Evolutionary conservation across 30 jellyfish, hydroid and myxozoan genomes (phyloP).

Genomic region (Turritopsis rubra): DNA sequence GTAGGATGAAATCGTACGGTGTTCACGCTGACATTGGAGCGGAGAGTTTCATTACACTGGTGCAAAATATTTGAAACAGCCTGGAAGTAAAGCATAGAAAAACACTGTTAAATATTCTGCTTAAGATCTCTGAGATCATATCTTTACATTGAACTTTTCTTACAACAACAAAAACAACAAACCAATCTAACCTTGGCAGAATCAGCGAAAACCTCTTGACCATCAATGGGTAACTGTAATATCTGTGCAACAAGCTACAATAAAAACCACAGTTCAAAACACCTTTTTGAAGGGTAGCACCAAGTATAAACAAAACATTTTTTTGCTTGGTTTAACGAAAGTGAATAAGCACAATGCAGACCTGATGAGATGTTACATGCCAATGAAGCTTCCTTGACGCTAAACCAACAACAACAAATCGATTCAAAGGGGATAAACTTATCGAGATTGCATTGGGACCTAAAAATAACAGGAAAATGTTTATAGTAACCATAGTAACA

Average conservation of each 20-base stretch:
- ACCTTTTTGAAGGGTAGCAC: not conserved
- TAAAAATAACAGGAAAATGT: constrained; percentile 24
- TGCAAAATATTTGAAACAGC: constrained; percentile 48
- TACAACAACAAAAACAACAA: constrained; percentile 12
- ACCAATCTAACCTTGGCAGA: constrained; percentile 28
- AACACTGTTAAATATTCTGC: not conserved
- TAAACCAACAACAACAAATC: constrained; percentile 62
- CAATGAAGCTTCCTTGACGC: constrained; percentile 66
- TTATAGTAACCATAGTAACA: too few species aligned
- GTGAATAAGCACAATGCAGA: not conserved
- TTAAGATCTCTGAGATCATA: not conserved
- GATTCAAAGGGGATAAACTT: constrained; percentile 64
- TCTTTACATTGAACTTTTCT: too few species aligned
- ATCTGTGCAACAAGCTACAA: constrained; percentile 58
- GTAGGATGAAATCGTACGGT: constrained; percentile 82
- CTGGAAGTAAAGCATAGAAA: constrained; percentile 10
- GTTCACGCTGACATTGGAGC: constrained; percentile 61
- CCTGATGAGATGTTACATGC: constrained; percentile 43
- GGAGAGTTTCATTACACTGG: constrained; percentile 18
- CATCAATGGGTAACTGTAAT: constrained; percentile 36
- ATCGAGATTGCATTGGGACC: constrained; percentile 81
- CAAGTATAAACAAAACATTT: not conserved
- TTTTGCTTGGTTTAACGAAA: not conserved
- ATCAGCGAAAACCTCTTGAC: constrained; percentile 6
- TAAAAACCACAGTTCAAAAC: not conserved